Conservation (phyloP, 2,888 invertebrate genomes). For the Mesopsocus fuscifrons region DNA sequence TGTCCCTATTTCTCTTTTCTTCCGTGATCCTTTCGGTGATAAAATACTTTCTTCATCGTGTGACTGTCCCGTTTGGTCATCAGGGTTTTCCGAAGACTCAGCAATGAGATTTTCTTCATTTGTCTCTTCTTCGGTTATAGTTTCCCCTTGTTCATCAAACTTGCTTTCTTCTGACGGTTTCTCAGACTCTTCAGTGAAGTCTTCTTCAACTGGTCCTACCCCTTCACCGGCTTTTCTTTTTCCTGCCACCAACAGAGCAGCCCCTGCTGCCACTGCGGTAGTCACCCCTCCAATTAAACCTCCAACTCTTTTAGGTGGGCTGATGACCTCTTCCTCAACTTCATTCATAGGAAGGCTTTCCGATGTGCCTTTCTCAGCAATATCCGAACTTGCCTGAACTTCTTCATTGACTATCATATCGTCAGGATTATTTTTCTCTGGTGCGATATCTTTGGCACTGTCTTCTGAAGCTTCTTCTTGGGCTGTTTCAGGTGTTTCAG, state of each 20-base stretch:
- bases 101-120: background rate
- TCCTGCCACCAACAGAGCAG: background rate
- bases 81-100: too few relatives aligned
- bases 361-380: slow-evolving; percentile 1
- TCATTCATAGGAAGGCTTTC: background rate
- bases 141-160: background rate
- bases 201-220: background rate
- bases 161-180: background rate
- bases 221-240: background rate
- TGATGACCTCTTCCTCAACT: background rate
- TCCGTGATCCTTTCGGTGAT: too few relatives aligned
- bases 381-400: slow-evolving; percentile 2
- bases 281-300: background rate
- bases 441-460: background rate
- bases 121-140: background rate
- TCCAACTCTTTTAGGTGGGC: background rate
- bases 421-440: slow-evolving; percentile 4
- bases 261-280: background rate
- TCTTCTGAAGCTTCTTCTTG: slow-evolving; percentile 4
- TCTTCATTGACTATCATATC: background rate
- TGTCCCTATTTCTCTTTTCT: too few relatives aligned
- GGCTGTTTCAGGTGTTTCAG: background rate
- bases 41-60: too few relatives aligned
- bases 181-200: background rate
- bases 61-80: too few relatives aligned